Conservation (phyloP, 2,888 invertebrate species). For the Erebia palarica region DNA sequence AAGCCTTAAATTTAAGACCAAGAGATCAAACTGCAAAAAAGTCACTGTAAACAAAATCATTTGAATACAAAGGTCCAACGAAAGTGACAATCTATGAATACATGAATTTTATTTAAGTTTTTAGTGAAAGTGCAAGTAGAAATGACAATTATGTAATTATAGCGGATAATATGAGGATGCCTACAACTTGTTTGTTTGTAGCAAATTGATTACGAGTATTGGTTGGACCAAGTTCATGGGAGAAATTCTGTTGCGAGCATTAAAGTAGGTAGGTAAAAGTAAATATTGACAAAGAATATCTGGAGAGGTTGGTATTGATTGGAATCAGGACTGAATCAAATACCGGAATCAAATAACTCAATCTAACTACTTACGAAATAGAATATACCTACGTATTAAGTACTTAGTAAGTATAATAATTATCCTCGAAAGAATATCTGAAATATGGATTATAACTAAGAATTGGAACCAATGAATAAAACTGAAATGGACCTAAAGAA, state of each 20-base stretch:
- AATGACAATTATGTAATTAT: slow-evolving; percentile 29
- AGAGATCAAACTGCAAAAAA: not conserved
- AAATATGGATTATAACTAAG: too few relatives aligned
- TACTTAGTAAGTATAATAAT: too few relatives aligned
- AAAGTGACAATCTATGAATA: slow-evolving; percentile 35
- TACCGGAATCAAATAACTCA: too few relatives aligned
- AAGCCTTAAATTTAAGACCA: not conserved
- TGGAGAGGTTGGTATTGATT: too few relatives aligned
- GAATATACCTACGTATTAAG: too few relatives aligned
- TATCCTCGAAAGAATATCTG: too few relatives aligned
- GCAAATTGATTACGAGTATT: slow-evolving; percentile 24
- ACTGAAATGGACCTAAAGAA: too few relatives aligned
- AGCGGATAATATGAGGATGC: slow-evolving; percentile 8
- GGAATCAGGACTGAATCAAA: too few relatives aligned
- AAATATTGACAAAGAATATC: not conserved
- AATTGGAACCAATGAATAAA: too few relatives aligned
- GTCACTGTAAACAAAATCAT: slow-evolving; percentile 22
- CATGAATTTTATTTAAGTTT: slow-evolving; percentile 27
- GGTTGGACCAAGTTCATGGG: slow-evolving; percentile 3
- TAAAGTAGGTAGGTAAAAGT: not conserved
- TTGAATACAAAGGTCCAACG: slow-evolving; percentile 37
- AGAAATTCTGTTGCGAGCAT: not conserved
- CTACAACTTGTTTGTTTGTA: slow-evolving; percentile 17
- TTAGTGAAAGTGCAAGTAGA: slow-evolving; percentile 32
- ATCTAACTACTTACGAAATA: too few relatives aligned